Evolutionary conservation across 2,113 vertebrate species (phyloP), one percentile per base, ranked within the genome.

Genomic region (Ascaphus truei): DNA sequence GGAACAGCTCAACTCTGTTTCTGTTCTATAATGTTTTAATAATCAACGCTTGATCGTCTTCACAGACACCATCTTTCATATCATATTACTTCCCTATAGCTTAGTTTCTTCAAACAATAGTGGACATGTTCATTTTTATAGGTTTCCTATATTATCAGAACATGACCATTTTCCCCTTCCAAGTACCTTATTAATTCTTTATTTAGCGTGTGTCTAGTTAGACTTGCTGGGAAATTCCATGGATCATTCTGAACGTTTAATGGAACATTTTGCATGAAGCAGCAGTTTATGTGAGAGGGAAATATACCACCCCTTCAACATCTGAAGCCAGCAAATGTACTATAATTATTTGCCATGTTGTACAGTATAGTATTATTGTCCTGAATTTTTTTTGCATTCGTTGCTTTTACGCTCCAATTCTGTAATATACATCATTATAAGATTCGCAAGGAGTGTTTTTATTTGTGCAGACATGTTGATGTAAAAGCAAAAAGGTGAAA

Each of bases 61-160:
- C 33, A 52, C 67, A 71, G 67, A 61, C 57, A 58, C 43, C 57
- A 60, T 61, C 26, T 71, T 60, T 48, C 51, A 13, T 71, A 36
- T 71, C 43, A 30, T 39, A 50, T 71, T 61, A 52, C 67, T 10
- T 31, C 7, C 36, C n/a, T 61, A 71, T 52, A 52, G 57, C 36
- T 60, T 60, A 9, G 9, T 18, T 36, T 18, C 45, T 61, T 48
- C 57, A 61, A 50, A 71, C 51, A 36, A 18, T 41, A 16, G 26
- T 29, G n/a, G 57, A 9, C 45, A 48, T 47, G 37, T 18, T 31
- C 16, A 23, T n/a, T 71, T 71, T 41, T 71, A 57, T 34, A 25
- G 56, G 47, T 52, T 59, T 71, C 50, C 34, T 29, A 20, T 51
- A n/a, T 30, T 36, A 23, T 33, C 30, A 51, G 22, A n/a, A 13